These are phyloP conservation scores for Leucophenga maculata DNA, from an alignment of 2,888 invertebrate species.

Conservation along the genomic window DNA sequence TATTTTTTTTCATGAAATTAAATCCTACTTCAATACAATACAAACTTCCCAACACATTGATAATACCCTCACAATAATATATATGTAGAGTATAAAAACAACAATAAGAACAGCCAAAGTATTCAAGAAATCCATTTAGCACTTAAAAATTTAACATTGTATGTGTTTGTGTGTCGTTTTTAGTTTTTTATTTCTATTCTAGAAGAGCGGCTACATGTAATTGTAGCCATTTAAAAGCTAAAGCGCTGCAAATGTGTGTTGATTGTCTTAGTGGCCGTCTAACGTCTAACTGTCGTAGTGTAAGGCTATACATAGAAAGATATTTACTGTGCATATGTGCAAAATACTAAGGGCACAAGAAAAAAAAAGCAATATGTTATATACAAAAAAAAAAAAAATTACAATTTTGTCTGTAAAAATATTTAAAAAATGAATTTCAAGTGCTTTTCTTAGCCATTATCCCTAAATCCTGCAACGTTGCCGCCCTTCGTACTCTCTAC, in stretches of 20 bases:
- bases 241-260: slow-evolving; percentile 11
- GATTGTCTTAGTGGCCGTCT: slow-evolving; percentile 1
- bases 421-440: slow-evolving; percentile 18
- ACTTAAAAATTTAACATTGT: slow-evolving; percentile 14
- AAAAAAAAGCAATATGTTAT: too few species aligned
- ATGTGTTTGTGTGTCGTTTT: not conserved
- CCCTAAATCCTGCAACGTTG: too few species aligned
- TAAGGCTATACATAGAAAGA: not conserved
- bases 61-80: too few species aligned
- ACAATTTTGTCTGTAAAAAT: slow-evolving; percentile 6
- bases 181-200: not conserved
- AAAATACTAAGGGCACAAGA: not conserved
- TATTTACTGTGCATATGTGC: not conserved
- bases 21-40: too few species aligned
- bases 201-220: not conserved
- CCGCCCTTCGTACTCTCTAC: too few species aligned
- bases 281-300: too few species aligned
- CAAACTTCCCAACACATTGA: too few species aligned
- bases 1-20: too few species aligned
- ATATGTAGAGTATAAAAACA: too few species aligned
- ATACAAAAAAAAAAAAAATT: slow-evolving; percentile 7
- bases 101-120: not conserved
- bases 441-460: not conserved
- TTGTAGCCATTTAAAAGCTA: slow-evolving; percentile 12
- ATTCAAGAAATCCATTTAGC: slow-evolving; percentile 20